Conservation (phyloP, 2,797 vertebrate species). For the Microctenopoma stevenorrisi region DNA sequence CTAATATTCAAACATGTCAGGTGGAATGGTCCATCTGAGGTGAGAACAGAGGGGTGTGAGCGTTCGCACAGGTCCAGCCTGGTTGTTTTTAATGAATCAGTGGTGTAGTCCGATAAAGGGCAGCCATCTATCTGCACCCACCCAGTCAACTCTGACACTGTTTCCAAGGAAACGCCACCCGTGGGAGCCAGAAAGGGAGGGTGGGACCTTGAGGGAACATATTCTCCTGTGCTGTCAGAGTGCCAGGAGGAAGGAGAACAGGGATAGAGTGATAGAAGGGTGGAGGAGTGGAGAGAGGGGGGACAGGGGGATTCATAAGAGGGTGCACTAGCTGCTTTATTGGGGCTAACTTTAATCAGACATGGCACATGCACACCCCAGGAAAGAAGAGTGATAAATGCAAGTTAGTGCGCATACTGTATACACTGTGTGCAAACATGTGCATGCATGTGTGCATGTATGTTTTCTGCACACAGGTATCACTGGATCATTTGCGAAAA, state of each 20-base stretch:
- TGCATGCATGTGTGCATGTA: slow-evolving; percentile 1
- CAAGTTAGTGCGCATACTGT: slow-evolving; percentile 60
- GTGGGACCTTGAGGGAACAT: slow-evolving; percentile 82
- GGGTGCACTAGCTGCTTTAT: slow-evolving; percentile 72
- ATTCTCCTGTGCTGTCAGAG: slow-evolving; percentile 82
- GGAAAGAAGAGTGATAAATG: slow-evolving; percentile 73
- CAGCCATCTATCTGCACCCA: slow-evolving; percentile 86
- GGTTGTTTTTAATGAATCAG: slow-evolving; percentile 78
- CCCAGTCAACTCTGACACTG: slow-evolving; percentile 88
- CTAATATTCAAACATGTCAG: slow-evolving; percentile 73
- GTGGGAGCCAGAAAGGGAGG: slow-evolving; percentile 74
- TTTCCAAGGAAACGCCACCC: slow-evolving; percentile 87
- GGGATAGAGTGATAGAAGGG: slow-evolving; percentile 73
- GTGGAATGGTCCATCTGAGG: slow-evolving; percentile 72
- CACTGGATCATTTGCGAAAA: slow-evolving; percentile 40
- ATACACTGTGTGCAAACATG: slow-evolving; percentile 21
- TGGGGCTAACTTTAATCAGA: slow-evolving; percentile 85
- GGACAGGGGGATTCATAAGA: slow-evolving; percentile 42
- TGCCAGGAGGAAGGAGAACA: slow-evolving; percentile 75
- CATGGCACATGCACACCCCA: slow-evolving; percentile 74
- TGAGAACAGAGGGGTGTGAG: slow-evolving; percentile 69
- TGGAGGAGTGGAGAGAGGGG: slow-evolving; percentile 41
- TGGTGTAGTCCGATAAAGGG: slow-evolving; percentile 86
- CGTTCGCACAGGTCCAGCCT: slow-evolving; percentile 67
- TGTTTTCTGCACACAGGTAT: slow-evolving; percentile 44